Base-by-base conservation (phyloP, 2,797 vertebrate species). In the Hemibagrus guttatus region DNA sequence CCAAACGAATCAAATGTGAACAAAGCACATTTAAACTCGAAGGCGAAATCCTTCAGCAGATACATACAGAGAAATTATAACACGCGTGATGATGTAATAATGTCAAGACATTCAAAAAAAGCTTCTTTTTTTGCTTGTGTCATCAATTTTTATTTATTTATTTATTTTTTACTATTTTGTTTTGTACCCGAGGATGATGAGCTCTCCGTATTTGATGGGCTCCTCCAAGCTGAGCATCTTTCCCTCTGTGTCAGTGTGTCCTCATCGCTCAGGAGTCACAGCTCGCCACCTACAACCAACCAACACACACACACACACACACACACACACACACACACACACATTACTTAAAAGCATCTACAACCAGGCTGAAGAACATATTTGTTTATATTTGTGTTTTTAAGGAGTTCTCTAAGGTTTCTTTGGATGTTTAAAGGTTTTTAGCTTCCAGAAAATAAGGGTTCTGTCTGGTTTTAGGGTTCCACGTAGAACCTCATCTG, bases 181-280 rank as follows among this genome's bases (percentile, higher is more conserved):
- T 74, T 88, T 96, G 96, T 95, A 98, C 98, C 97, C 97, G 89
- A 98, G 93, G 75, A 98, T 95, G 83, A 99, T 96, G 92, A 99
- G 95, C 96, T 98, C 98, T 94, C 98, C 98, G 92, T 98, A 90
- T 84, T 88, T 90, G 68, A 89, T 8, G 9, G 88, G 83, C 74
- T 89, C 87, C 93, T 97, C 88, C 0, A 86, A 81, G 0, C 91
- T 91, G 81, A 92, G 92, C 94, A 94, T 94, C 68, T 83, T 75
- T 76, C 54, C 19, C 31, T 69, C 63, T 39, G 58, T 79, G 58
- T 94, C 92, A 93, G 84, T 89, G 92, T 56, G 85, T 49, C 85
- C 81, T 90, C 92, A 87, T 92, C 71, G 58, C 76, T 8, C 0
- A 6, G n/a, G 9, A 64, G 16, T 84, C 58, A 26, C 76, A 16